Evolutionary conservation across 2,113 vertebrate genomes (phyloP), one percentile per base, ranked within the genome.

Genomic region (Pangasianodon hypophthalmus): DNA sequence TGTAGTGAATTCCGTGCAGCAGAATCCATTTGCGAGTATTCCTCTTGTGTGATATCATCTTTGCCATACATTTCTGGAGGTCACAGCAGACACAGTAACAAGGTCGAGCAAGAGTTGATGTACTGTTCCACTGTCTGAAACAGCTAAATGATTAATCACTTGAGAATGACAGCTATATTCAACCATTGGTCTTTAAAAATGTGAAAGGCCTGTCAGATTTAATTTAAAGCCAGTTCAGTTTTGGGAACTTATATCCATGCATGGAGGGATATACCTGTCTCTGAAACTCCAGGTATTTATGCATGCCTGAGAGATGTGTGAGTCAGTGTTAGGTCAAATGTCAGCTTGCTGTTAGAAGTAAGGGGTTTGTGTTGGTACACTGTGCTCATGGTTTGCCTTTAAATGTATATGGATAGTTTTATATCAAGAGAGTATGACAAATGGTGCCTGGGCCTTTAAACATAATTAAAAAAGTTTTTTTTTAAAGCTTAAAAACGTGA

Each of bases 11-110:
- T 92, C 84, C 32, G 41, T 88, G 88, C 84, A 89, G 91, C 92
- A 88, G 88, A 93, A 93, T 93, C 93, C 89, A 92, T 93, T 93
- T 93, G 91, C 84, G 87, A 89, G 87, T 91, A 92, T 92, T 91
- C 90, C 90, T 93, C 89, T 92, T 91, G 84, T 91, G 79, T 83
- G 92, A 93, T 93, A 94, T 92, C 88, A 94, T 94, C 93, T 94
- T 90, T 90, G 91, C 88, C 87, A 87, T 92, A 92, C 84, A 88
- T 92, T 93, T 92, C 84, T 89, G 89, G 91, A 94, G 93, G 92
- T 93, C 92, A 92, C 91, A 89, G 83, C 91, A 92, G 90, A 91
- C 92, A 93, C 90, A 88, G 88, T 87, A 91, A 92, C 92, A 94
- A 93, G 92, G 93, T 94, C 91, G 93, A 86, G 91, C 88, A 77